Conservation (phyloP, 2,113 vertebrate genomes). For the Nannospalax galili region DNA sequence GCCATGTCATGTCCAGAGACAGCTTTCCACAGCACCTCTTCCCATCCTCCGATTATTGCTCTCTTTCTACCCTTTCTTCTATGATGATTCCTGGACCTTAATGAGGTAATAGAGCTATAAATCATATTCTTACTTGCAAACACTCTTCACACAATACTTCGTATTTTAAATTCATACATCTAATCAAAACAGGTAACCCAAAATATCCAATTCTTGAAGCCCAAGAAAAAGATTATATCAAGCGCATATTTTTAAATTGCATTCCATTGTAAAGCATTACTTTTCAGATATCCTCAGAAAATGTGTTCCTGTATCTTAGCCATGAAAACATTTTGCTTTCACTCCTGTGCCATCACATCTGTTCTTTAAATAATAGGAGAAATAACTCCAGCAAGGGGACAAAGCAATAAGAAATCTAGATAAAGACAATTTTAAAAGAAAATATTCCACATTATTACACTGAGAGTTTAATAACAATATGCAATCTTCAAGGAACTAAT, state of each 20-base stretch:
- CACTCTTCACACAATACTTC: too few relatives aligned
- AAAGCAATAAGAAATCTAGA: background rate
- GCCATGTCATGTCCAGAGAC: too few relatives aligned
- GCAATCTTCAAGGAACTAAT: background rate
- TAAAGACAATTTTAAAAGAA: background rate
- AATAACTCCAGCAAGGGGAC: background rate
- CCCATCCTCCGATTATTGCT: too few relatives aligned
- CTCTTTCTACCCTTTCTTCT: too few relatives aligned
- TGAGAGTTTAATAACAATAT: background rate
- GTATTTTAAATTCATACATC: background rate
- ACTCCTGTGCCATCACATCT: background rate
- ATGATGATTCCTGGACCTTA: too few relatives aligned
- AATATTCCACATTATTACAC: background rate
- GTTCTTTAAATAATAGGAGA: background rate
- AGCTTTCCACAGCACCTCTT: too few relatives aligned
- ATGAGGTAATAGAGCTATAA: too few relatives aligned
- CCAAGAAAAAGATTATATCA: too few relatives aligned
- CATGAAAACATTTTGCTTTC: background rate
- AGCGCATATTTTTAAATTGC: too few relatives aligned
- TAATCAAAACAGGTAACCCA: too few relatives aligned
- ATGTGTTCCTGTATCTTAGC: background rate
- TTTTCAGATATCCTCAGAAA: slow-evolving; percentile 1
- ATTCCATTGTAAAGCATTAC: background rate
- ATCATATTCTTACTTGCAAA: too few relatives aligned
- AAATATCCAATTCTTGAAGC: too few relatives aligned